Evolutionary conservation across 2,113 vertebrate species (phyloP), one percentile per base, ranked within the genome.

Genomic region (Lepus europaeus): DNA sequence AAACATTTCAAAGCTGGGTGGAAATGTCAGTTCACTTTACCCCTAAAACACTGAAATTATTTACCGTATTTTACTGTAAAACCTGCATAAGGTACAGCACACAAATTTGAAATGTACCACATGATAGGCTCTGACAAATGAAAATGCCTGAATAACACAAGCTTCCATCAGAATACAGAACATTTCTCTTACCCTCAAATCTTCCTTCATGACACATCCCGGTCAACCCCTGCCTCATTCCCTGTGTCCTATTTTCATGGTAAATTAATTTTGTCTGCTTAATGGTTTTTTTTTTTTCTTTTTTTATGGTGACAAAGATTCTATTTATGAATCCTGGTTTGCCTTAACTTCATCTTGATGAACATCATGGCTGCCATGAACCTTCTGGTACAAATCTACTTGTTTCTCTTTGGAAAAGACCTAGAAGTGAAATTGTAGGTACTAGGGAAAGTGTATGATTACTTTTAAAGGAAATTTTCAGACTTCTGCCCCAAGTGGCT

Each of bases 1-100:
- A 89, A 85, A 45, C 69, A 3, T 74, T 92, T 94, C 59, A 59
- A 91, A 81, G 19, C 53, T 29, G 82, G 33, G 22, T 87, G 49
- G 56, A 87, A 90, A 76, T 33, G 29, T 94, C 82, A 45, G 19
- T 74, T 33, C 0, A 78, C 14, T 83, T 53, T 72, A 79, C 29
- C 16, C 23, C 59, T n/a, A 80, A 93, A 94, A 3, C 56, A 56
- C 68, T 87, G 27, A 59, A 81, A 69, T 56, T 22, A 7, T 81
- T 66, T 77, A n/a, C 7, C 64, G 61, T 59, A 5, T 70, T 90
- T 90, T 56, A 73, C 53, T 56, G 12, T 8, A 76, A 89, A 92
- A 69, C 56, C 49, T 72, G 68, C 51, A 78, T 33, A 76, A 20
- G 70, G 13, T 16, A 11, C 77, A 23, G 84, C 14, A 56, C 1